Percentiles rank a stretch among this genome's conserved stretches.
phyloP scores from a whole-genome alignment of 2,113 vertebrate genomes.

The Prinia subflava region DNA sequence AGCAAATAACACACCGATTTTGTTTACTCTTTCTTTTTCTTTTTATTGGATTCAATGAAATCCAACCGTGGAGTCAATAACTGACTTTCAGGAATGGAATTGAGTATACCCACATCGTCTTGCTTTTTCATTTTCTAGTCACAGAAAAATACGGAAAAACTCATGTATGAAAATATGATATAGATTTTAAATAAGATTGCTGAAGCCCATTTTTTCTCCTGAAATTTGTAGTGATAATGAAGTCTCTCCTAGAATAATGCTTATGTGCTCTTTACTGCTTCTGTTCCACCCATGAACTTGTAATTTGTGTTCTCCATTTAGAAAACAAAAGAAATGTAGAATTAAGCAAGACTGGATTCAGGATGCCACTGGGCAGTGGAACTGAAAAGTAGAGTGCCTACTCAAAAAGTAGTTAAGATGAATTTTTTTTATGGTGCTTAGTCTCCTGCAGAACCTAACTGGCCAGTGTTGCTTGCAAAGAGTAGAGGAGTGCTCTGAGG shows the following conservation, averaged over 20 bases:
- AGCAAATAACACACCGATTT: slow-evolving; percentile 76
- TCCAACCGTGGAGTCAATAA: slow-evolving; percentile 60
- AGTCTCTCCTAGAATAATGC: neutral
- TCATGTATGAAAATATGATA: neutral
- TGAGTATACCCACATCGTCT: slow-evolving; percentile 67
- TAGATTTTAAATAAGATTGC: neutral
- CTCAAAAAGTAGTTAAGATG: neutral
- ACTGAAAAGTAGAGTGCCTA: neutral
- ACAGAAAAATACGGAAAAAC: neutral
- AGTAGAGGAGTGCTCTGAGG: neutral
- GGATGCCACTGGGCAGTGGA: neutral
- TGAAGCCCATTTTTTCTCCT: neutral
- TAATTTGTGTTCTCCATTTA: neutral
- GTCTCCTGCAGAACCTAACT: neutral
- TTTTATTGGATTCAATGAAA: slow-evolving; percentile 70
- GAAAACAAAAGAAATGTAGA: neutral
- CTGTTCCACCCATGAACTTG: neutral
- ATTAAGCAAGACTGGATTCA: neutral
- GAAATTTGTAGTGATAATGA: neutral
- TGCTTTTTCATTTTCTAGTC: slow-evolving; percentile 59
- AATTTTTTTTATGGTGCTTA: neutral
- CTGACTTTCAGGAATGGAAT: slow-evolving; percentile 46
- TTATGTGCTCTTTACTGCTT: neutral
- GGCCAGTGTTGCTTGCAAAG: neutral
- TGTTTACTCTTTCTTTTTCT: slow-evolving; percentile 67